These are phyloP conservation scores for Lumbricus terrestris DNA, from an alignment of 2,888 invertebrate species.

Conservation along the genomic window DNA sequence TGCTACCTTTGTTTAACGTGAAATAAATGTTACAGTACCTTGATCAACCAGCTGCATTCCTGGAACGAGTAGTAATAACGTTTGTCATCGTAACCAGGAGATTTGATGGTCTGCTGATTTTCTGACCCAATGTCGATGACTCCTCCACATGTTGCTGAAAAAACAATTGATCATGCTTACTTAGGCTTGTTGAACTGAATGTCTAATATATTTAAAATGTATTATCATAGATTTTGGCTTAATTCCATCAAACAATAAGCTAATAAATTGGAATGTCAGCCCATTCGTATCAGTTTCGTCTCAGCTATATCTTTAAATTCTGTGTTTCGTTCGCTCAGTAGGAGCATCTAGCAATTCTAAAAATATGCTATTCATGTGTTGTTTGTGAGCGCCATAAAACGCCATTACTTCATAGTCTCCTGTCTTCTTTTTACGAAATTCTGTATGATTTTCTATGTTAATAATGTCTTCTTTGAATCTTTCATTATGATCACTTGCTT, in stretches of 20 bases:
- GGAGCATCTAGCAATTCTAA: not conserved
- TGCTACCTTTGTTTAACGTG: not conserved
- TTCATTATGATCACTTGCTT: not conserved
- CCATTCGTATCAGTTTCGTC: not conserved
- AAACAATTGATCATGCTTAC: not conserved
- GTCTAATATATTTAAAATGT: not conserved
- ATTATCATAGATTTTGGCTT: not conserved
- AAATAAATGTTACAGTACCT: constrained; percentile 22
- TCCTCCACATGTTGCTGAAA: constrained; percentile 15
- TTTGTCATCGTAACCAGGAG: constrained; percentile 35
- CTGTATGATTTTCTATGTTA: not conserved
- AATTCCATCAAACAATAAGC: not conserved
- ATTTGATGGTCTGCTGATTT: constrained; percentile 20
- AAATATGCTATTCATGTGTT: not conserved
- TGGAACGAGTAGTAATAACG: constrained; percentile 28
- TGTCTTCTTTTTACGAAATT: not conserved
- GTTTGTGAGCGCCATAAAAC: not conserved
- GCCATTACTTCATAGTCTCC: no score
- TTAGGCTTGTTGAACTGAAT: not conserved
- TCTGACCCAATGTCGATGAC: not conserved
- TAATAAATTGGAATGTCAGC: not conserved
- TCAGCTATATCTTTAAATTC: not conserved
- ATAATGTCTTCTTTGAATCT: not conserved
- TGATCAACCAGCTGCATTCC: constrained; percentile 38
- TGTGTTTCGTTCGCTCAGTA: not conserved